Evolutionary conservation across 2,113 vertebrate genomes (phyloP).

Genomic region (Aspiorhynchus laticeps): DNA sequence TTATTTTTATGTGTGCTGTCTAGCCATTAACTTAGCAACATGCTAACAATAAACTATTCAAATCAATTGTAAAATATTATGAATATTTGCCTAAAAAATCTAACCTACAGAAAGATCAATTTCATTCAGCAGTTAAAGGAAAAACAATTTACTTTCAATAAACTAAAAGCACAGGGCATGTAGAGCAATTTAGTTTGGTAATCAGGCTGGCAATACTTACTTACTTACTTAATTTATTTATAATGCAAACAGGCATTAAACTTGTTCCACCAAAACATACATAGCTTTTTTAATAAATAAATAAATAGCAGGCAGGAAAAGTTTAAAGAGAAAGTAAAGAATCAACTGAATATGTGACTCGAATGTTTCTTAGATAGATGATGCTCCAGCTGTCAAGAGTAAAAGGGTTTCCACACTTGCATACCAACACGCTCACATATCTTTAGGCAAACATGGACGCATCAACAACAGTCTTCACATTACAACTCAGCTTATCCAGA

Average conservation of each 20-base stretch:
- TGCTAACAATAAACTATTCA: neutral
- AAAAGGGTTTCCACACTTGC: neutral
- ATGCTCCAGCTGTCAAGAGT: neutral
- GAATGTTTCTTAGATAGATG: neutral
- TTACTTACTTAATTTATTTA: too few species aligned
- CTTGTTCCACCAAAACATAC: neutral
- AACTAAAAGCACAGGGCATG: neutral
- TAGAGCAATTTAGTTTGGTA: neutral
- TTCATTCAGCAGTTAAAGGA: neutral
- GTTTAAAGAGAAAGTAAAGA: neutral
- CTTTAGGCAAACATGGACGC: neutral
- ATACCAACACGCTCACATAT: neutral
- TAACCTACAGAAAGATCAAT: neutral
- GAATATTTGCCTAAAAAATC: neutral
- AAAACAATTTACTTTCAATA: conserved; percentile 6
- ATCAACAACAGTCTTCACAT: neutral
- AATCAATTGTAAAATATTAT: neutral
- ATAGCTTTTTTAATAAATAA: neutral
- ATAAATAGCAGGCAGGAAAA: neutral
- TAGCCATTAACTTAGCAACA: neutral
- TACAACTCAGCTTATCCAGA: conserved; percentile 15
- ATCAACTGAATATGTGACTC: neutral
- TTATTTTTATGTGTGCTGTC: neutral
- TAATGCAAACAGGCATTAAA: neutral
- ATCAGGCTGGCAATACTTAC: too few species aligned